A percentile compares a stretch with the other conserved stretches of the same genome.
phyloP scores from a whole-genome alignment of 2,888 invertebrate species.

The Catocala fraxini region DNA sequence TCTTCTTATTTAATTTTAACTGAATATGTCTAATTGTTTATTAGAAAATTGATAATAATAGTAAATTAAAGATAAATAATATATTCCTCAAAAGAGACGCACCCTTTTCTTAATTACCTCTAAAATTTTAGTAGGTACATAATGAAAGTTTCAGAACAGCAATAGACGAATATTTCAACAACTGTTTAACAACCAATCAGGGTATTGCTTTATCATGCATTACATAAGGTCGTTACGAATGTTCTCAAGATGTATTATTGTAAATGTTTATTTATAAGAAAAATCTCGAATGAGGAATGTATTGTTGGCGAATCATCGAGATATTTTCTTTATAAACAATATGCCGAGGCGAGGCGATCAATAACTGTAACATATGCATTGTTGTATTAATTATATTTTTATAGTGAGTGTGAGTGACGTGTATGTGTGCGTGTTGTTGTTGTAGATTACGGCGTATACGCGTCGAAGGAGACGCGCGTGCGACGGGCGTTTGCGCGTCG shows the following conservation, averaged over 20 bases:
- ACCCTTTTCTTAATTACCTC: too few species aligned
- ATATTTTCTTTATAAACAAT: slow-evolving; percentile 15
- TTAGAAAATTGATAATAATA: too few species aligned
- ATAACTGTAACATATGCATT: slow-evolving; percentile 3
- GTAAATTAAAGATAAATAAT: too few species aligned
- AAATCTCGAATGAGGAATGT: slow-evolving; percentile 7
- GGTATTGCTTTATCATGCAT: not conserved
- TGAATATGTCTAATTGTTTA: too few species aligned
- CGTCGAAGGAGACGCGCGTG: slow-evolving; percentile 78
- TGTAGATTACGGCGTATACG: slow-evolving; percentile 80
- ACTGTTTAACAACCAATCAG: too few species aligned
- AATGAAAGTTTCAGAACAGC: too few species aligned
- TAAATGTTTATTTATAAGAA: slow-evolving; percentile 11
- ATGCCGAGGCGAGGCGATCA: not conserved
- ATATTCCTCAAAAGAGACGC: too few species aligned
- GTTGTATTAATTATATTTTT: slow-evolving; percentile 8
- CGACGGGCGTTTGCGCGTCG: slow-evolving; percentile 75
- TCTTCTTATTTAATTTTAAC: too few species aligned
- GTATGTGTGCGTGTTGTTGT: slow-evolving; percentile 17
- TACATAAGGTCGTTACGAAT: slow-evolving; percentile 2
- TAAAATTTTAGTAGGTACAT: too few species aligned
- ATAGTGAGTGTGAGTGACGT: slow-evolving; percentile 26
- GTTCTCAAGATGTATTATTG: slow-evolving; percentile 3
- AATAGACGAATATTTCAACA: too few species aligned
- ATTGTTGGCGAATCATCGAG: slow-evolving; percentile 20